Evolutionary conservation across 2,888 invertebrate genomes (phyloP).

Genomic region (Nephrotoma appendiculata): DNA sequence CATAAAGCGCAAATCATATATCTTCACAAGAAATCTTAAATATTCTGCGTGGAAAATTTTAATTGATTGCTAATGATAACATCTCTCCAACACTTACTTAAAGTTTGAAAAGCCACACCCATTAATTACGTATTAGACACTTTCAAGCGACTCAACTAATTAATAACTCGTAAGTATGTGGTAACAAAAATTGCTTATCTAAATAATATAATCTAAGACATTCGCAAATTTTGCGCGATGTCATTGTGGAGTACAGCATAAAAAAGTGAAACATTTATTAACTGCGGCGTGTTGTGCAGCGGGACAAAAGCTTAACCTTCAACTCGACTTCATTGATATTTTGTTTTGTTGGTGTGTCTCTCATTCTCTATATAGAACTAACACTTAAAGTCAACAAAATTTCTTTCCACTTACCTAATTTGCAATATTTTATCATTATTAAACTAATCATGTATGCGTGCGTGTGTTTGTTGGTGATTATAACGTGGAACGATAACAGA

Average conservation of each 20-base stretch:
- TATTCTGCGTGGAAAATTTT: neutral
- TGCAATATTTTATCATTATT: neutral
- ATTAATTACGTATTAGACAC: neutral
- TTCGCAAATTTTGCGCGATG: neutral
- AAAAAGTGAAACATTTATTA: neutral
- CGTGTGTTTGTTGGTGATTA: neutral
- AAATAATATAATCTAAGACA: neutral
- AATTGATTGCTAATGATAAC: neutral
- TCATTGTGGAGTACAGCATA: neutral
- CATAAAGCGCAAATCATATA: neutral
- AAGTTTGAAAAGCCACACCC: neutral
- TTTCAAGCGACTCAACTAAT: neutral
- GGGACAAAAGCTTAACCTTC: neutral
- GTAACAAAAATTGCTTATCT: neutral
- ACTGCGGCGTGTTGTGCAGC: neutral
- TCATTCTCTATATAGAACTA: neutral
- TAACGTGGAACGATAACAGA: neutral
- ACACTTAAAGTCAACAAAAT: neutral
- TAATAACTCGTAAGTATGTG: neutral
- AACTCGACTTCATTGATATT: neutral
- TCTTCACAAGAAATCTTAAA: neutral
- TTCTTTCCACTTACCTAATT: neutral
- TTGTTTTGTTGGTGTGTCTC: neutral
- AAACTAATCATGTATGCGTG: neutral
- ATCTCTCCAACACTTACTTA: neutral